Evolutionary conservation across 1,140 invertebrate species (phyloP), one percentile per base, ranked within the genome.

Genomic region (Diabrotica undecimpunctata): DNA sequence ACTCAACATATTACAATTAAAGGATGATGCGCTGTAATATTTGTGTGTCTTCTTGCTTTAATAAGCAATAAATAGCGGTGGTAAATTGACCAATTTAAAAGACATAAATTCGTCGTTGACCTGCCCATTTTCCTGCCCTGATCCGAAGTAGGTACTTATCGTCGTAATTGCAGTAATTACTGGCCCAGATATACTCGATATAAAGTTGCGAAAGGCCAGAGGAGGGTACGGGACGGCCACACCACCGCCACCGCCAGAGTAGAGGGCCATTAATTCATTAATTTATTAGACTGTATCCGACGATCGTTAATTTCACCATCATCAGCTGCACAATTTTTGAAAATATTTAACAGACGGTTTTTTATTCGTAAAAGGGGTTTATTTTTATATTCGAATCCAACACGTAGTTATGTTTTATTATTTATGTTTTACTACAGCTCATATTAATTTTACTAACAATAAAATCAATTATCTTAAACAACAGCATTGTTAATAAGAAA

Each of bases 191-290:
- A 46, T 46, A 46, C 41, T 46, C n/a, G n/a, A 46, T 46, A 46
- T 46, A 46, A 46, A 46, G 41, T 46, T 46, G 41, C 41, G 41
- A 46, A 46, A 46, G 3, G 8, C 41, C 41, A n/a, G 25, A 25
- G 25, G 25, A 25, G 6, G 8, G n/a, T 46, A 46, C 3, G 41
- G 41, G n/a, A 46, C n/a, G 41, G 41, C 41, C 41, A 46, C 25
- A 25, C 25, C 25, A 25, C 25, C 25, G 25, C 25, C 25, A 25
- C 25, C 25, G 25, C 25, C 25, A 25, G 25, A 25, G 25, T 25
- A 25, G 41, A 46, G n/a, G 41, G 41, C 41, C 41, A 46, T 46
- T 46, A 46, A 46, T 46, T 46, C 41, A 46, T 46, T 46, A 46
- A 46, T 46, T 46, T 46, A 46, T 46, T n/a, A 46, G 41, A 46